phyloP scores from a whole-genome alignment of 1,140 invertebrate genomes.

The Phenacoccus solenopsis region DNA sequence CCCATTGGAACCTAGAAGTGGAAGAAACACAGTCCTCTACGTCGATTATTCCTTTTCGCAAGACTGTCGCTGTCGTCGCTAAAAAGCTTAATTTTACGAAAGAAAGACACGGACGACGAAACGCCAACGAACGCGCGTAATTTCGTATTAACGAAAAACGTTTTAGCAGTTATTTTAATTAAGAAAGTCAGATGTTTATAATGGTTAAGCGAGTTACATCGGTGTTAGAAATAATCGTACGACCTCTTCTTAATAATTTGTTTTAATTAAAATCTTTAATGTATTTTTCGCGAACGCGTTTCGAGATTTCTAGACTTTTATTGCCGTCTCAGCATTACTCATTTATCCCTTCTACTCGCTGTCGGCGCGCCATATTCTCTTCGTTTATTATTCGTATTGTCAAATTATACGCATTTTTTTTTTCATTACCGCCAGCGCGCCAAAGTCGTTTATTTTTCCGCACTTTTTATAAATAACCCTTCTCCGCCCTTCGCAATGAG shows the following conservation, averaged over 20 bases:
- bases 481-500: no score
- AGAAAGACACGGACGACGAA: no score
- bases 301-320: not conserved
- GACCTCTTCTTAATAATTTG: not conserved
- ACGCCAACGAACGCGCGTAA: no score
- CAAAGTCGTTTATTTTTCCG: not conserved
- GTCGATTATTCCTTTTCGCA: no score
- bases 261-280: constrained; percentile 4
- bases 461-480: not conserved
- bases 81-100: no score
- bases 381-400: not conserved
- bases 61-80: no score
- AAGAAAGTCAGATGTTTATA: constrained; percentile 3
- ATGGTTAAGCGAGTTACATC: constrained; percentile 1
- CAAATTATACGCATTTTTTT: constrained; percentile 3
- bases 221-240: not conserved
- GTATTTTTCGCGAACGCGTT: not conserved
- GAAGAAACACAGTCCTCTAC: no score
- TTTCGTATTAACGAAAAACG: no score
- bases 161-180: constrained; percentile 3
- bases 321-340: not conserved
- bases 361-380: not conserved
- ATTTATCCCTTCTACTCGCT: not conserved
- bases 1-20: no score
- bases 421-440: not conserved